Evolutionary conservation across 2,888 invertebrate genomes (phyloP).

Genomic region (Lingula anatina): DNA sequence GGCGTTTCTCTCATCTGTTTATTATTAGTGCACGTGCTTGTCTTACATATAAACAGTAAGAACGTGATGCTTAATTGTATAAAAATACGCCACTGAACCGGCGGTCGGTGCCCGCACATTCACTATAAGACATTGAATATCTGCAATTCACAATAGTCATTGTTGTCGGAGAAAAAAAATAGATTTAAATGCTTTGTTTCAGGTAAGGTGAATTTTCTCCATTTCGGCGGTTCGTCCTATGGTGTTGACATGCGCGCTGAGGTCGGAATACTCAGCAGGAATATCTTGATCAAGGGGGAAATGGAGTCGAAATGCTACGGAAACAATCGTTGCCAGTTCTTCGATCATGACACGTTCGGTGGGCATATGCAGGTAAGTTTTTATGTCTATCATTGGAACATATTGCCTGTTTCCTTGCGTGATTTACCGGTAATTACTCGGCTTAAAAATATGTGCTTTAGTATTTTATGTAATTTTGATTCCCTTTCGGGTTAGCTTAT

Average conservation of each 20-base stretch:
- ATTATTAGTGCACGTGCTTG: too few relatives aligned
- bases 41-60: too few relatives aligned
- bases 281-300: slow-evolving; percentile 23
- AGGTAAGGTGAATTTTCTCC: not conserved
- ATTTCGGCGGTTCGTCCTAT: slow-evolving; percentile 16
- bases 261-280: slow-evolving; percentile 24
- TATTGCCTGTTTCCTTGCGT: too few relatives aligned
- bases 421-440: too few relatives aligned
- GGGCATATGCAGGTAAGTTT: slow-evolving; percentile 25
- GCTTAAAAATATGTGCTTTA: too few relatives aligned
- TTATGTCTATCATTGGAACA: too few relatives aligned
- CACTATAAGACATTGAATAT: not conserved
- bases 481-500: not conserved
- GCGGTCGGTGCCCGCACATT: not conserved
- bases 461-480: not conserved
- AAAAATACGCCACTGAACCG: not conserved
- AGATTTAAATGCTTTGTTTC: not conserved
- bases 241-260: slow-evolving; percentile 30
- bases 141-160: too few relatives aligned
- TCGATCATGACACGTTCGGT: slow-evolving; percentile 23
- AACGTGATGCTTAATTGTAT: too few relatives aligned
- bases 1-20: too few relatives aligned
- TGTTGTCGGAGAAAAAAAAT: not conserved
- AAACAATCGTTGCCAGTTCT: slow-evolving; percentile 16
- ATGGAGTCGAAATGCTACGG: slow-evolving; percentile 16